Base-by-base conservation (phyloP, 30 jellyfish, hydroid and myxozoan genomes). In the Hydractinia echinata region DNA sequence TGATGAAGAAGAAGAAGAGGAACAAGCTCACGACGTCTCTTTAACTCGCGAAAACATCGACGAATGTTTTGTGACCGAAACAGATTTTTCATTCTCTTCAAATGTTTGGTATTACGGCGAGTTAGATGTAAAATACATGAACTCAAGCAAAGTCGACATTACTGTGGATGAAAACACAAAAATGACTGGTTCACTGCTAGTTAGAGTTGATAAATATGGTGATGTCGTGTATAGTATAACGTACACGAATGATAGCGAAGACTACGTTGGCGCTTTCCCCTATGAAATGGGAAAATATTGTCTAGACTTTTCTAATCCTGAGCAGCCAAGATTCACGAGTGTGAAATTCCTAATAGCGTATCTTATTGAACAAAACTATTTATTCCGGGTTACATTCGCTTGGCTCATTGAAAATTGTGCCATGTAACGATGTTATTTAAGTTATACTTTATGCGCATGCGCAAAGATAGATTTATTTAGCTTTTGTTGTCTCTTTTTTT, bases 361-460 rank as follows among this genome's bases (percentile, higher is more conserved):
- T 80, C 30, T 80, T 48, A 68, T 80, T 52, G 87, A 80, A 61
- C 49, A 66, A 19, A 80, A 66, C 16, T 61, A 20, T 8, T 80
- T 80, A 44, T 54, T 61, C 30, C 7, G 87, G 44, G 87, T 80
- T 10, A 21, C 87, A 16, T 80, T 80, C 61, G 84, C 73, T 10
- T 80, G 87, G 87, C 64, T 80, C 11, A 80, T 80, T 67, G 87
- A 80, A 61, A 61, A 80, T 61, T 77, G 53, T 77, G 76, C 44
- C 44, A 30, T 30, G 44, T 30, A 30, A 30, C 44, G 44, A 30
- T 30, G 44, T 30, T 30, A 30, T 0, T 30, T 30, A 30, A 2
- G 44, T 30, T 2, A 30, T 30, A 30, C 44, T 30, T 30, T 30
- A 30, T 30, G 44, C 44, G 44, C 44, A 30, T 30, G 44, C 44